Conservation (phyloP, 2,888 invertebrate genomes). For the Cephus pygmeus region DNA sequence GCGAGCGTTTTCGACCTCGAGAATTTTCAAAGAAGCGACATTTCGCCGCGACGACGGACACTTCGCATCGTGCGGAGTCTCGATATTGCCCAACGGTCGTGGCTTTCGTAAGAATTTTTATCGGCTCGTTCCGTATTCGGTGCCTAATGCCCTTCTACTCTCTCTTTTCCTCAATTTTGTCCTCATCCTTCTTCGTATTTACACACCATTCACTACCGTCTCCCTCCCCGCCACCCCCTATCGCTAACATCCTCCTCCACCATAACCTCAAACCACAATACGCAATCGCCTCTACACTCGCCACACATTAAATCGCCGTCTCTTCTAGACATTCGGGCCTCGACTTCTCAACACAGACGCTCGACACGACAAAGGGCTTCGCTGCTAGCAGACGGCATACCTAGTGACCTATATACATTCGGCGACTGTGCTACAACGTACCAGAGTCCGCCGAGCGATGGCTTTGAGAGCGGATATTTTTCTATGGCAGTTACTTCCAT, state of each 20-base stretch:
- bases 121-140: constrained; percentile 43
- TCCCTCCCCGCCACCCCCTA: too few relatives aligned
- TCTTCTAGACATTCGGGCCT: background rate
- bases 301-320: too few relatives aligned
- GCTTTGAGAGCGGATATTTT: constrained; percentile 8
- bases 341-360: constrained; percentile 12
- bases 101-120: constrained; percentile 47
- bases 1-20: background rate
- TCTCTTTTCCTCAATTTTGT: constrained; percentile 27
- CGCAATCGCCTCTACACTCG: too few relatives aligned
- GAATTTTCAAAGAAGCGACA: background rate
- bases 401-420: constrained; percentile 50
- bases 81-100: background rate
- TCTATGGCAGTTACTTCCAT: background rate
- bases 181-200: constrained; percentile 11
- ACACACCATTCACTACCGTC: background rate
- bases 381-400: constrained; percentile 31
- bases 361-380: constrained; percentile 33
- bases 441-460: constrained; percentile 6
- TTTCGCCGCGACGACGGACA: background rate
- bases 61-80: background rate
- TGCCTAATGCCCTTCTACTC: constrained; percentile 44
- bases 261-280: too few relatives aligned
- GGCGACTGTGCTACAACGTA: constrained; percentile 9
- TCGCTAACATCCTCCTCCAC: too few relatives aligned